Evolutionary conservation across 1,140 invertebrate genomes (phyloP).

Genomic region (Meloidogyne exigua): DNA sequence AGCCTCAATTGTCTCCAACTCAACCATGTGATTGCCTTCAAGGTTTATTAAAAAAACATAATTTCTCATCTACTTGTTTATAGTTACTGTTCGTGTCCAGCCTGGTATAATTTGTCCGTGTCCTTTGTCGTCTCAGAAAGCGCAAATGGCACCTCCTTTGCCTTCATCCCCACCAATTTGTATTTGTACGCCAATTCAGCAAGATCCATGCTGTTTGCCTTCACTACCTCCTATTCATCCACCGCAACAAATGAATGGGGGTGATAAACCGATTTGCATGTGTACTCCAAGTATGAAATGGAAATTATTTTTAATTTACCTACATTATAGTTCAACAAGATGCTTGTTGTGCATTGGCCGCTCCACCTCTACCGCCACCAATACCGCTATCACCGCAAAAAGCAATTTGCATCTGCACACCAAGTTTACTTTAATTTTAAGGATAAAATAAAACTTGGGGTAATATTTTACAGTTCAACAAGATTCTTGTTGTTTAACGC

Average conservation of each 20-base stretch:
- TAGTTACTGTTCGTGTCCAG: constrained; percentile 20
- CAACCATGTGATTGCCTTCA: constrained; percentile 25
- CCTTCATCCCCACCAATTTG: constrained; percentile 24
- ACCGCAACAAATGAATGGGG: neutral
- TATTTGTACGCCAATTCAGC: constrained; percentile 33
- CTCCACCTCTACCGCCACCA: neutral
- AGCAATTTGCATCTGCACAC: constrained; percentile 17
- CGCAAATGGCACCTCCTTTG: constrained; percentile 24
- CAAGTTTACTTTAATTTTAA: constrained; percentile 8
- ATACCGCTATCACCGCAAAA: neutral
- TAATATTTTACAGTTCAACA: constrained; percentile 11
- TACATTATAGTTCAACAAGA: constrained; percentile 12
- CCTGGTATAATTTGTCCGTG: constrained; percentile 20
- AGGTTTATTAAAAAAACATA: neutral
- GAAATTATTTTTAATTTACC: neutral
- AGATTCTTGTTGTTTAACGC: constrained; percentile 21
- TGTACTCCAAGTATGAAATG: constrained; percentile 2
- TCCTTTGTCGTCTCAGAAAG: constrained; percentile 8
- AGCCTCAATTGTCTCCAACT: constrained; percentile 4
- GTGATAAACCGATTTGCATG: constrained; percentile 2
- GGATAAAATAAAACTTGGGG: neutral
- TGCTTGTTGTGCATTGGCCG: neutral
- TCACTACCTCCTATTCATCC: neutral
- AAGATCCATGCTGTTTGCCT: constrained; percentile 18
- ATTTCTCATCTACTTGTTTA: too few relatives aligned